Conservation (phyloP, 92 coral and sea anemone genomes). For the Desmophyllum pertusum region DNA sequence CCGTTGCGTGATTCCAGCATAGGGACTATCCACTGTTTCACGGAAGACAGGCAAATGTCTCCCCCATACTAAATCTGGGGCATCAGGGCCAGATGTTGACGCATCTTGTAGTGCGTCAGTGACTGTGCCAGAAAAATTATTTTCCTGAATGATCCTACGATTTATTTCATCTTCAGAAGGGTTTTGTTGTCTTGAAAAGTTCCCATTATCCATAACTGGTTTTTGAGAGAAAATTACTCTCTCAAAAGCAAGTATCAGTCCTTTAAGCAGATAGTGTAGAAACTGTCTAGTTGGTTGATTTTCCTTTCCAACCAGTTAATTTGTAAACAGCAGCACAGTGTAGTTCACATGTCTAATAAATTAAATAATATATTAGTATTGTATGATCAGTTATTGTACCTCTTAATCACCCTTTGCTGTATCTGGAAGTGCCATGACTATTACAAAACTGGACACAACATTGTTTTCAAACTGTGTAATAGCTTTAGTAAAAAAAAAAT, state of each 20-base stretch:
- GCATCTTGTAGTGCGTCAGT: slow-evolving; percentile 23
- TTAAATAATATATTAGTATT: not conserved
- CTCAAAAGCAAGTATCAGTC: not conserved
- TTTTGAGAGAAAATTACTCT: not conserved
- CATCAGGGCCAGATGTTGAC: slow-evolving; percentile 9
- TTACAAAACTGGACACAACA: no score
- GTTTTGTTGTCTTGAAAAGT: slow-evolving; percentile 20
- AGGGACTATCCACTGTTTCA: slow-evolving; percentile 1
- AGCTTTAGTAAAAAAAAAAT: no score
- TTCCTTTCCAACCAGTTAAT: not conserved
- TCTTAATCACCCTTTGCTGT: no score
- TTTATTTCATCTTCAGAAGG: not conserved
- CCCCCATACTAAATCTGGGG: slow-evolving; percentile 1
- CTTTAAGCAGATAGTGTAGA: not conserved
- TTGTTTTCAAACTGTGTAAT: no score
- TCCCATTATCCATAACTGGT: slow-evolving; percentile 7
- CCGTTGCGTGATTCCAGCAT: not conserved
- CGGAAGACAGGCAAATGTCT: not conserved
- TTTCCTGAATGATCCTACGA: slow-evolving; percentile 2
- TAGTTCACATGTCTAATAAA: slow-evolving; percentile 1
- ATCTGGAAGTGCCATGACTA: no score
- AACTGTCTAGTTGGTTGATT: not conserved
- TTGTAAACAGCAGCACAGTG: not conserved
- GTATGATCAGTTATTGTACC: no score
- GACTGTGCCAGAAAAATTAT: slow-evolving; percentile 19